Conservation (phyloP, 2,888 invertebrate species). For the Masnerella sp. region DNA sequence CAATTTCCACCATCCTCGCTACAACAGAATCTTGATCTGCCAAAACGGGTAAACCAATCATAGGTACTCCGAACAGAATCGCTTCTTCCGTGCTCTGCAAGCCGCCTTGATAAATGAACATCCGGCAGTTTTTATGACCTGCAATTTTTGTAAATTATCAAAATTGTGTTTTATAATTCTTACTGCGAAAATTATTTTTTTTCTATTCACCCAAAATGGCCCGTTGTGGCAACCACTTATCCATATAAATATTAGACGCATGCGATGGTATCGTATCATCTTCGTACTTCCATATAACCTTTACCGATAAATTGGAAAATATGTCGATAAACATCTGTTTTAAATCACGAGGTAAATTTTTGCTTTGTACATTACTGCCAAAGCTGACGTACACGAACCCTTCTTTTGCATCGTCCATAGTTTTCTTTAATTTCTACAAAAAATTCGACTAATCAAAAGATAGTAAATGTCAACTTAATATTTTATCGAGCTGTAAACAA, state of each 20-base stretch:
- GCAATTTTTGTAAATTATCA: slow-evolving; percentile 48
- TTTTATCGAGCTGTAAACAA: no score
- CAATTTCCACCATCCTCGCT: slow-evolving; percentile 45
- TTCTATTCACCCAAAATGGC: slow-evolving; percentile 59
- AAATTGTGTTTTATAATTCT: not conserved
- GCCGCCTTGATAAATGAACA: slow-evolving; percentile 64
- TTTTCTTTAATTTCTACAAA: slow-evolving; percentile 54
- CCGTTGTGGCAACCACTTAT: slow-evolving; percentile 65
- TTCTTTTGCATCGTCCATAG: slow-evolving; percentile 59
- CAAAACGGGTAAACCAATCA: slow-evolving; percentile 64
- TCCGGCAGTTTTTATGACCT: not conserved
- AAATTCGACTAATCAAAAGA: no score
- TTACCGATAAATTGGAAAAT: slow-evolving; percentile 61
- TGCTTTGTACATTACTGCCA: slow-evolving; percentile 57
- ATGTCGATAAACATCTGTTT: slow-evolving; percentile 47
- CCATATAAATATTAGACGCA: slow-evolving; percentile 57
- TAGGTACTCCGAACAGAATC: slow-evolving; percentile 62
- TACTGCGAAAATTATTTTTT: not conserved
- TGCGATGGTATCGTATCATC: slow-evolving; percentile 21
- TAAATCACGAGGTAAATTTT: not conserved
- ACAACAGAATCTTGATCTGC: slow-evolving; percentile 63
- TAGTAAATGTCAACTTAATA: no score
- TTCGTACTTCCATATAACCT: slow-evolving; percentile 65
- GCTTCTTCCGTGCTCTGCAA: slow-evolving; percentile 68
- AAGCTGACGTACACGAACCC: slow-evolving; percentile 66